phyloP scores from a whole-genome alignment of 2,888 invertebrate species.

The Thecocarcelia acutangulata region DNA sequence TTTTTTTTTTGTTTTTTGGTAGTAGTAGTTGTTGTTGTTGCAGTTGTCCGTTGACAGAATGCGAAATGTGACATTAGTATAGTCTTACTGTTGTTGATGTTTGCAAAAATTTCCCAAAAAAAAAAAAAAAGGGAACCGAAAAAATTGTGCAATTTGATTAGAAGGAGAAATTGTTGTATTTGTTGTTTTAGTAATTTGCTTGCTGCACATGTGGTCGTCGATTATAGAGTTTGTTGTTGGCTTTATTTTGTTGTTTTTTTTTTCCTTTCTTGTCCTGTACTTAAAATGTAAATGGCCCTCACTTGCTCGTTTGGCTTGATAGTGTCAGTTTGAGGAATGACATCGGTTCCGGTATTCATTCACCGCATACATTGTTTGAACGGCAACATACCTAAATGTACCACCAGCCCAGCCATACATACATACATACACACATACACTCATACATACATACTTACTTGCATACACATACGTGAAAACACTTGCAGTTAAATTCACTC shows the following conservation, averaged over 20 bases:
- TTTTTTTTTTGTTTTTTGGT: conserved; percentile 1
- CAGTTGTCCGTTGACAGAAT: conserved; percentile 64
- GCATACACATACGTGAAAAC: background rate
- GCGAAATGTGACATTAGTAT: conserved; percentile 67
- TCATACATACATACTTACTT: conserved; percentile 9
- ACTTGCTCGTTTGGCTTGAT: conserved; percentile 63
- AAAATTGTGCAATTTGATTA: conserved; percentile 68
- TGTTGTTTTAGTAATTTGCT: conserved; percentile 47
- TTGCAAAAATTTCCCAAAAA: background rate
- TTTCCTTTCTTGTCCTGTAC: conserved; percentile 21
- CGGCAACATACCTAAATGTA: conserved; percentile 24
- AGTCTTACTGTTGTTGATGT: conserved; percentile 45
- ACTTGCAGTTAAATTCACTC: background rate
- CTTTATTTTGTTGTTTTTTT: conserved; percentile 2
- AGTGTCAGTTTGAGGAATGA: conserved; percentile 70
- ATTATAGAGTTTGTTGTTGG: conserved; percentile 44
- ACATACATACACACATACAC: conserved; percentile 1
- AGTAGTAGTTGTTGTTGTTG: conserved; percentile 24
- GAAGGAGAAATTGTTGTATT: conserved; percentile 52
- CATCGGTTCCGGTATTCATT: conserved; percentile 51
- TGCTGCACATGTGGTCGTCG: conserved; percentile 65
- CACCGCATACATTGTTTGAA: conserved; percentile 33
- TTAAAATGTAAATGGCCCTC: conserved; percentile 67
- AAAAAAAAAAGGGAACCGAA: conserved; percentile 11
- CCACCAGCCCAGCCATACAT: background rate